Conservation (phyloP, 2,888 invertebrate species). For the Aromia moschata region DNA sequence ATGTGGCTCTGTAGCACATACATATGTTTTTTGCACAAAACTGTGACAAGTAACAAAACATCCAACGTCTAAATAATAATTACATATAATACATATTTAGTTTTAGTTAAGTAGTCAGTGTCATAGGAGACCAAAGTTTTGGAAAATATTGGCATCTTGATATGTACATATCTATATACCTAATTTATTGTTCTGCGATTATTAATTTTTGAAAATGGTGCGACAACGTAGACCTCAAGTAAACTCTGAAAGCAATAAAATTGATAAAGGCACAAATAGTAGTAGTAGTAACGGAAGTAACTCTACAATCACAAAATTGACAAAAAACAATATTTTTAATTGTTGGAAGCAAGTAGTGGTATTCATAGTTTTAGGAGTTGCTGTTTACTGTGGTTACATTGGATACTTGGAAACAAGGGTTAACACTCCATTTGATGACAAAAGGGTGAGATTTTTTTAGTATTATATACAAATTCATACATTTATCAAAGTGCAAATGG, state of each 20-base stretch:
- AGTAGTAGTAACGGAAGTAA: constrained; percentile 63
- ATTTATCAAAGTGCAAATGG: too few relatives aligned
- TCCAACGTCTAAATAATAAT: too few relatives aligned
- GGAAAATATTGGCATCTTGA: too few relatives aligned
- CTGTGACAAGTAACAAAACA: too few relatives aligned
- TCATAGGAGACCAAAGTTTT: too few relatives aligned
- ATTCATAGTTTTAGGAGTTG: constrained; percentile 72
- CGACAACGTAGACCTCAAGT: constrained; percentile 36
- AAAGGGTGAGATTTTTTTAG: constrained; percentile 75
- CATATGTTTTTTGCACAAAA: too few relatives aligned
- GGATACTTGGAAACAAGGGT: constrained; percentile 90
- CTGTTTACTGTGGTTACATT: constrained; percentile 78
- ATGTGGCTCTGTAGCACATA: too few relatives aligned
- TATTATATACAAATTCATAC: too few relatives aligned
- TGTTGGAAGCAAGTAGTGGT: constrained; percentile 73
- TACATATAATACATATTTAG: too few relatives aligned
- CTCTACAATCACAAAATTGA: constrained; percentile 48
- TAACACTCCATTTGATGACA: constrained; percentile 83
- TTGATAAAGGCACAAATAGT: constrained; percentile 53
- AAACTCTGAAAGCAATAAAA: constrained; percentile 40
- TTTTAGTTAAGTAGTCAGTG: too few relatives aligned
- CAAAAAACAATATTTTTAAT: constrained; percentile 43
- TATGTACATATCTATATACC: too few relatives aligned
- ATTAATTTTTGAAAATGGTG: constrained; percentile 32
- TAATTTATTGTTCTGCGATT: too few relatives aligned